phyloP scores from a whole-genome alignment of 1,140 invertebrate species.

The Oedothorax gibbosus region DNA sequence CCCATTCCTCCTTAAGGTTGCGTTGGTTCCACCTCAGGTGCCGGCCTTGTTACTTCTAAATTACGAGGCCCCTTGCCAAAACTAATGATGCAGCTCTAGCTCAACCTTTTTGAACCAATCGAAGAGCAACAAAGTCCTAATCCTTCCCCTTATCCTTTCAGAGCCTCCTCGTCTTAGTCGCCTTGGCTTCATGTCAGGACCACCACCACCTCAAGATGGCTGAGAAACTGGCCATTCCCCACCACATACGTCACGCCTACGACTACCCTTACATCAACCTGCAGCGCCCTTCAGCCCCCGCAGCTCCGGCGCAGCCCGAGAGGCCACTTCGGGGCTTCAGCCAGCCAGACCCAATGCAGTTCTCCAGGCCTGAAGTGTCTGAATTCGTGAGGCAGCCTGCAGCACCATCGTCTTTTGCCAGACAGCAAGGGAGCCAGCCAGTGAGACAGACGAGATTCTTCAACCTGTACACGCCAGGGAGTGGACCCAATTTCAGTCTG shows the following conservation, averaged over 20 bases:
- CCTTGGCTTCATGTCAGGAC: slow-evolving; percentile 4
- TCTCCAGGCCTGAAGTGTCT: not conserved
- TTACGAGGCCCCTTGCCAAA: no score
- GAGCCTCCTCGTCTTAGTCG: not conserved
- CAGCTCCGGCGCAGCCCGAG: not conserved
- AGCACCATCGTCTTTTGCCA: not conserved
- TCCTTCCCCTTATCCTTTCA: not conserved
- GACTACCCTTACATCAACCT: slow-evolving; percentile 35
- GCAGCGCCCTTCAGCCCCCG: not conserved
- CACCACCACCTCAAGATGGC: slow-evolving; percentile 22
- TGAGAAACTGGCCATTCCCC: slow-evolving; percentile 42
- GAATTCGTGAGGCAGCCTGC: not conserved
- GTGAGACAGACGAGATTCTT: slow-evolving; percentile 43
- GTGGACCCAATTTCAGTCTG: not conserved
- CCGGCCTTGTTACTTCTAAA: no score
- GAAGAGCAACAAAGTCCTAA: no score
- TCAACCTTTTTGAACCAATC: no score
- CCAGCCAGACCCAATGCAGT: not conserved
- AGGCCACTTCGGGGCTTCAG: not conserved
- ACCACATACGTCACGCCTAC: slow-evolving; percentile 35
- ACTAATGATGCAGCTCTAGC: no score
- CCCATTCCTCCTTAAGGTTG: no score
- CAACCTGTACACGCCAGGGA: slow-evolving; percentile 18
- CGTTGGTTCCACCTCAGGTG: no score
- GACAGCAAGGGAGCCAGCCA: not conserved